Evolutionary conservation across 2,797 vertebrate genomes (phyloP), one percentile per base, ranked within the genome.

Genomic region (Carduelis carduelis): DNA sequence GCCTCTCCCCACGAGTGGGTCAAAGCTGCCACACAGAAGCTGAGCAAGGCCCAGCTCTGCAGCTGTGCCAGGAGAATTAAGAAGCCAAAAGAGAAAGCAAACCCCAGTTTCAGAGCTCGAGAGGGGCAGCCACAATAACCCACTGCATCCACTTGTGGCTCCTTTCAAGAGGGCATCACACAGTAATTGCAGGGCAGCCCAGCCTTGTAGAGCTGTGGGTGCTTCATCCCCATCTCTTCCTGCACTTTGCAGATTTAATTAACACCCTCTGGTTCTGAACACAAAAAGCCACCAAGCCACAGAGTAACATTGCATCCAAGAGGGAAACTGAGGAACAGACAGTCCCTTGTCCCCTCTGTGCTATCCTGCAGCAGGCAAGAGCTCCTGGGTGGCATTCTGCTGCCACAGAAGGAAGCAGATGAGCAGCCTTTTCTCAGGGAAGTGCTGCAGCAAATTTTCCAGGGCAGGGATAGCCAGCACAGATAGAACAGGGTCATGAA

Each of bases 161-260:
- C 39, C 23, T 72, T 74, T 57, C 87, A 83, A 72, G 39, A 83
- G 50, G 9, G 2, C 47, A 39, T 86, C 68, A 32, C 76, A 17
- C 1, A 0, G 69, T 20, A 81, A 89, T 30, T 59, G 39, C 81
- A 86, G 64, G 43, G 16, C 56, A 90, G 57, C 35, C 3, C 61
- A 53, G 52, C 28, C 66, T 50, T 61, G 64, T 30, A 52, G 52
- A 83, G 14, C 34, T 78, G 28, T 17, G 39, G 75, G 35, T 30
- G 24, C 57, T 60, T n/a, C 0, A 0, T 20, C 4, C 46, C 23
- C 4, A 0, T 34, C 64, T 71, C 41, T 49, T 52, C 18, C 28
- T 11, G 4, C 41, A 14, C n/a, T 65, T 83, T 34, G 47, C 52
- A 27, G 26, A 52, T 91, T 89, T 71, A 68, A 49, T 75, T 41